phyloP scores from a whole-genome alignment of 2,888 invertebrate genomes.

The Bugulina stolonifera region DNA sequence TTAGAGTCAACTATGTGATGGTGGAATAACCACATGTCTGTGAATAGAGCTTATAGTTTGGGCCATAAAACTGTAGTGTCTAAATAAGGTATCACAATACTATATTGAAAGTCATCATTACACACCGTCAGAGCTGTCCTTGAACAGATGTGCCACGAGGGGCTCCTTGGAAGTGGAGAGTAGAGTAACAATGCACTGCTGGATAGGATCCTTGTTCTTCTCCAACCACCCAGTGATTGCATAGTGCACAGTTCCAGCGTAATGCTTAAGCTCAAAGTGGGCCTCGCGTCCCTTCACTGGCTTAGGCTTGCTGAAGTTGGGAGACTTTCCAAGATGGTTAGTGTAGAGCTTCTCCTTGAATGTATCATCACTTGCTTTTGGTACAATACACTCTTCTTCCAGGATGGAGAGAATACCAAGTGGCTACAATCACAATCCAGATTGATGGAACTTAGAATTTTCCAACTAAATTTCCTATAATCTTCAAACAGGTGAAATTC shows the following conservation, averaged over 20 bases:
- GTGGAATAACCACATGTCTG: no score
- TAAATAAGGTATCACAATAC: no score
- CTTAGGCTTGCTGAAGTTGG: conserved; percentile 51
- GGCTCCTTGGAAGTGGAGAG: conserved; percentile 70
- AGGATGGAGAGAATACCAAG: conserved; percentile 99
- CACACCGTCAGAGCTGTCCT: conserved; percentile 28
- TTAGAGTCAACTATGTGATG: no score
- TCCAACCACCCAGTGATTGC: conserved; percentile 99
- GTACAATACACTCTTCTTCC: conserved; percentile 99
- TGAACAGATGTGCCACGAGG: conserved; percentile 43
- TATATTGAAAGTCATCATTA: not conserved
- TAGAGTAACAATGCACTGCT: conserved; percentile 97
- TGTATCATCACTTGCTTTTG: conserved; percentile 97
- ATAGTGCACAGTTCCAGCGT: conserved; percentile 97
- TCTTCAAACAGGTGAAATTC: no score
- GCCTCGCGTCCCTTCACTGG: conserved; percentile 89
- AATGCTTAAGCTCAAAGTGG: conserved; percentile 98
- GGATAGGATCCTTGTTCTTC: conserved; percentile 99
- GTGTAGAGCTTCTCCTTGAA: conserved; percentile 97
- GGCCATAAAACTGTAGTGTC: no score
- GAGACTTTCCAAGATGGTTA: conserved; percentile 92
- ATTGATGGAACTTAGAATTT: no score
- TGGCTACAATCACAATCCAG: conserved; percentile 63
- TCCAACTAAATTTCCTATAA: no score
- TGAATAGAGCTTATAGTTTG: no score